Conservation (phyloP, 92 coral and sea anemone genomes). For the Nematostella vectensis region DNA sequence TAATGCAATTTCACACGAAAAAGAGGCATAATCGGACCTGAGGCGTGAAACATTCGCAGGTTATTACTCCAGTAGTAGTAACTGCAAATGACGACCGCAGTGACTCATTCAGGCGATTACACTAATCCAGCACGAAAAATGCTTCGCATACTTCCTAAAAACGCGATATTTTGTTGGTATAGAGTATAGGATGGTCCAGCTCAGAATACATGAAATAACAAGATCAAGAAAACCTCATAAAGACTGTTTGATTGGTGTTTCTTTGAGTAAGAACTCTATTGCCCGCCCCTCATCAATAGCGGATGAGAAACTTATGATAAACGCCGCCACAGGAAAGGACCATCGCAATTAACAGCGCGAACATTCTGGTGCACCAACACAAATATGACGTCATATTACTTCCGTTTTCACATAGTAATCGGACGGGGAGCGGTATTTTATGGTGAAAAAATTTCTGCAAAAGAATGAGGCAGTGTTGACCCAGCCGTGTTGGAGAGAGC, state of each 20-base stretch:
- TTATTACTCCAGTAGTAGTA: not conserved
- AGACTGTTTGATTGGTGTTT: not conserved
- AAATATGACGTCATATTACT: constrained; percentile 13
- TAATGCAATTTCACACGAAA: too few species aligned
- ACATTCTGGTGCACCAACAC: too few species aligned
- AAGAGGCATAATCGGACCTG: too few species aligned
- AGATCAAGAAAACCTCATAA: constrained; percentile 6
- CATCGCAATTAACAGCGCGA: too few species aligned
- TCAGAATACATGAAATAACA: not conserved
- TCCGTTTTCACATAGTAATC: constrained; percentile 11
- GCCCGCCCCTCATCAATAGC: not conserved
- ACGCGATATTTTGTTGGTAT: constrained; percentile 21
- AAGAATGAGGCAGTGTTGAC: not conserved
- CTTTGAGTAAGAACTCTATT: not conserved
- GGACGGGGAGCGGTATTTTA: not conserved
- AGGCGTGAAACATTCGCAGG: constrained; percentile 2
- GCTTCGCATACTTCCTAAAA: constrained; percentile 13
- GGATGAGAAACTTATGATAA: constrained; percentile 3
- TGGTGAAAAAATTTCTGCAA: too few species aligned
- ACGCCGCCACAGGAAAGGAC: not conserved
- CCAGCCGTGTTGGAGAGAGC: constrained; percentile 4
- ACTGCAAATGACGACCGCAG: not conserved
- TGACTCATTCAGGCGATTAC: constrained; percentile 5
- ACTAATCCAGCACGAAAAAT: constrained; percentile 14
- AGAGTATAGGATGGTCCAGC: not conserved